These are phyloP conservation scores for Drosophila putrida DNA, from an alignment of 2,888 invertebrate species.

Conservation along the genomic window DNA sequence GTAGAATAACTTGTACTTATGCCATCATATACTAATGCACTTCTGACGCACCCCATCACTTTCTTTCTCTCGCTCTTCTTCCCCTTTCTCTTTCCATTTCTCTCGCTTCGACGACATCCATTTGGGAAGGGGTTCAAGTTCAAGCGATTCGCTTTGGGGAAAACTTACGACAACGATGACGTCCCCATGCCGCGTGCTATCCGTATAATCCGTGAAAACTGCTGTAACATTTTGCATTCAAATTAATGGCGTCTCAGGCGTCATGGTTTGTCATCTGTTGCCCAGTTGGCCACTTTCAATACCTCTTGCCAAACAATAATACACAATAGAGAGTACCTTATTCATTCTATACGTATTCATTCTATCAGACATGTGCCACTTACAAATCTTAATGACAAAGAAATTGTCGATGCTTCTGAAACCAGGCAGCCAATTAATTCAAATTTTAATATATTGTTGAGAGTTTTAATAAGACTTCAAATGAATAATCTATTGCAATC, in stretches of 20 bases:
- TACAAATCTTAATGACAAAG: too few species aligned
- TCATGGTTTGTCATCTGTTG: slow-evolving; percentile 73
- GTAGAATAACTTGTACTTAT: slow-evolving; percentile 14
- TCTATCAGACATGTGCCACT: not conserved
- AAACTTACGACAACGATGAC: slow-evolving; percentile 19
- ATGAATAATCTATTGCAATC: too few species aligned
- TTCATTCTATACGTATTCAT: too few species aligned
- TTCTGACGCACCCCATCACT: slow-evolving; percentile 57
- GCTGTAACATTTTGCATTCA: slow-evolving; percentile 57
- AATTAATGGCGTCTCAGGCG: slow-evolving; percentile 64
- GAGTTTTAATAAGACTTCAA: too few species aligned
- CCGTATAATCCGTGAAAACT: slow-evolving; percentile 60
- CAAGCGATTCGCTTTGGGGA: slow-evolving; percentile 43
- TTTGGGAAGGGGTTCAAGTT: slow-evolving; percentile 39
- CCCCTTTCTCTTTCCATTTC: not conserved
- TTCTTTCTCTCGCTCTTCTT: slow-evolving; percentile 25
- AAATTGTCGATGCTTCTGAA: too few species aligned
- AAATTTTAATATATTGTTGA: too few species aligned
- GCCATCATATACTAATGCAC: slow-evolving; percentile 17
- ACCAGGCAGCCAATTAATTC: too few species aligned
- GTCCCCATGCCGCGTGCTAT: slow-evolving; percentile 12
- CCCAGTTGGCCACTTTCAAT: slow-evolving; percentile 19
- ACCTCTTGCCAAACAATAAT: slow-evolving; percentile 27
- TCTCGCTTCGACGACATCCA: not conserved
- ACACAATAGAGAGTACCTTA: slow-evolving; percentile 2